Conservation (phyloP, 1,140 invertebrate genomes). For the Eurosta solidaginis region DNA sequence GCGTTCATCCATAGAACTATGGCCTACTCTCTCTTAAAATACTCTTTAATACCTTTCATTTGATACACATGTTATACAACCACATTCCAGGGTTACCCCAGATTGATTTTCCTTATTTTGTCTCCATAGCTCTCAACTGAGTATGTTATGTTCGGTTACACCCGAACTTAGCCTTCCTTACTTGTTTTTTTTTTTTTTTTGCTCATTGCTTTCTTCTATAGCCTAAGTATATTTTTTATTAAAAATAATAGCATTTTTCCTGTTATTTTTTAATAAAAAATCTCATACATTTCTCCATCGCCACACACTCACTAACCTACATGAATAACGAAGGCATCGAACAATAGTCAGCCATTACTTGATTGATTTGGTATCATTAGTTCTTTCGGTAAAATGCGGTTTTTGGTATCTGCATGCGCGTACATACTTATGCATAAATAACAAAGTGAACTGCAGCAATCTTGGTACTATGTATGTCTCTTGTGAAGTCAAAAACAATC, state of each 20-base stretch:
- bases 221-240: background rate
- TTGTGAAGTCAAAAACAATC: background rate
- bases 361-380: constrained; percentile 29
- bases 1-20: no score
- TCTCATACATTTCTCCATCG: background rate
- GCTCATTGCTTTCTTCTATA: background rate
- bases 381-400: constrained; percentile 22
- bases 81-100: no score
- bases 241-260: no score
- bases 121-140: no score
- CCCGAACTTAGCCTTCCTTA: background rate
- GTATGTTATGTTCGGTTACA: no score
- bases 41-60: no score
- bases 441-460: no score
- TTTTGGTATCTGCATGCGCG: background rate
- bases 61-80: no score
- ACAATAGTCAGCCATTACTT: background rate
- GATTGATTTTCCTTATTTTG: no score
- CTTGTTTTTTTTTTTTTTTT: background rate
- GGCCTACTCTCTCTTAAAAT: no score
- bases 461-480: no score
- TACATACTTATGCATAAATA: background rate
- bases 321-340: background rate
- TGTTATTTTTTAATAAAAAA: background rate
- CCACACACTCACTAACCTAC: background rate